These are phyloP conservation scores for Triplophysa rosa DNA, from an alignment of 2,113 vertebrate genomes.

Conservation along the genomic window DNA sequence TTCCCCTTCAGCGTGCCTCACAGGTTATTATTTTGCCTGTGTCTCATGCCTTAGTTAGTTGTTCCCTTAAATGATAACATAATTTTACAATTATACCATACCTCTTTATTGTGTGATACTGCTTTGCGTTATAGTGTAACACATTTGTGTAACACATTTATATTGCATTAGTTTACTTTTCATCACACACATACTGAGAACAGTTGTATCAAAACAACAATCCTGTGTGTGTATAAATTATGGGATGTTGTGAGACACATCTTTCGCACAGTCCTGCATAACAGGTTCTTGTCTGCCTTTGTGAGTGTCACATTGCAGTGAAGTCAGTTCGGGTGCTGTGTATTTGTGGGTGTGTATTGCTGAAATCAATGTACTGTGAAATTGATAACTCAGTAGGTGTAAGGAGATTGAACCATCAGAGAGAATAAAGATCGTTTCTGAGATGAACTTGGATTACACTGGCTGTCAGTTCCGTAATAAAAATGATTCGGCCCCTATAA, in stretches of 20 bases:
- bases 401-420: conserved; percentile 16
- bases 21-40: background rate
- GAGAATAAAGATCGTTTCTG: conserved; percentile 38
- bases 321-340: background rate
- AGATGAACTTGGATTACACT: conserved; percentile 10
- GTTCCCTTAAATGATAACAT: no score
- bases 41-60: background rate
- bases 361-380: conserved; percentile 29
- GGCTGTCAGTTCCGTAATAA: background rate
- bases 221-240: background rate
- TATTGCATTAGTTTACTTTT: background rate
- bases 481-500: background rate
- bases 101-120: no score
- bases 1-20: background rate
- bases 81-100: no score
- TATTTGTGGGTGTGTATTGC: background rate
- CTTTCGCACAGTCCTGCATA: background rate
- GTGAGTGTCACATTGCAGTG: background rate
- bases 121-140: no score
- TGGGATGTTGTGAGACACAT: background rate
- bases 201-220: background rate
- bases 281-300: background rate
- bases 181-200: background rate
- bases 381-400: conserved; percentile 4
- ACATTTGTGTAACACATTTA: no score